Evolutionary conservation across 1,140 invertebrate species (phyloP).

Genomic region (Mya arenaria): DNA sequence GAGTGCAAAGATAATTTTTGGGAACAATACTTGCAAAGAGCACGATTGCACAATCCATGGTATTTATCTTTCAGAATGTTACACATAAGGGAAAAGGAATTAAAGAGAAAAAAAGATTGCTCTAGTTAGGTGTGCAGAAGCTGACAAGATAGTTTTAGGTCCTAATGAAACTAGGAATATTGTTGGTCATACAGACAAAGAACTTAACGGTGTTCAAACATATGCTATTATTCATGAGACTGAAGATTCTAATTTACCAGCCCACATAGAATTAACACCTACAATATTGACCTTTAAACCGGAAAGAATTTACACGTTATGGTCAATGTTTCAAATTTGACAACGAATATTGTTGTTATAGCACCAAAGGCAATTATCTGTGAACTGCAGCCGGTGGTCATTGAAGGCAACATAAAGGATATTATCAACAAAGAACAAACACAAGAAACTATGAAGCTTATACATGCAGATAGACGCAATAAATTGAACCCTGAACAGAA

Average conservation of each 20-base stretch:
- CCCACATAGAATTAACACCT: conserved; percentile 46
- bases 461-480: not conserved
- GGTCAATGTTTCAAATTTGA: conserved; percentile 47
- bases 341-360: conserved; percentile 41
- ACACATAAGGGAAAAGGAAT: conserved; percentile 19
- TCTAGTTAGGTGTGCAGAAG: conserved; percentile 21
- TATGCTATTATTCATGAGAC: conserved; percentile 53
- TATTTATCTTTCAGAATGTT: conserved; percentile 53
- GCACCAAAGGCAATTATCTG: conserved; percentile 52
- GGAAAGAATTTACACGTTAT: conserved; percentile 24
- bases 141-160: conserved; percentile 23
- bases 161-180: conserved; percentile 34
- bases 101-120: conserved; percentile 30
- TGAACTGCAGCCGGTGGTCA: conserved; percentile 55
- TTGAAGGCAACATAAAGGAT: conserved; percentile 7
- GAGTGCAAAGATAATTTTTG: conserved; percentile 39
- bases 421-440: not conserved
- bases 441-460: not conserved
- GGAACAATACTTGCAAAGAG: conserved; percentile 25
- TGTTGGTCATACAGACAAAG: conserved; percentile 35
- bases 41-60: conserved; percentile 30
- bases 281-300: conserved; percentile 28
- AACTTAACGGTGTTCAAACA: conserved; percentile 30
- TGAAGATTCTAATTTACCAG: conserved; percentile 13
- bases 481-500: not conserved